These are phyloP conservation scores for Echinometra lucunter DNA, from an alignment of 53 echinoderm and acorn worm species.

Conservation along the genomic window DNA sequence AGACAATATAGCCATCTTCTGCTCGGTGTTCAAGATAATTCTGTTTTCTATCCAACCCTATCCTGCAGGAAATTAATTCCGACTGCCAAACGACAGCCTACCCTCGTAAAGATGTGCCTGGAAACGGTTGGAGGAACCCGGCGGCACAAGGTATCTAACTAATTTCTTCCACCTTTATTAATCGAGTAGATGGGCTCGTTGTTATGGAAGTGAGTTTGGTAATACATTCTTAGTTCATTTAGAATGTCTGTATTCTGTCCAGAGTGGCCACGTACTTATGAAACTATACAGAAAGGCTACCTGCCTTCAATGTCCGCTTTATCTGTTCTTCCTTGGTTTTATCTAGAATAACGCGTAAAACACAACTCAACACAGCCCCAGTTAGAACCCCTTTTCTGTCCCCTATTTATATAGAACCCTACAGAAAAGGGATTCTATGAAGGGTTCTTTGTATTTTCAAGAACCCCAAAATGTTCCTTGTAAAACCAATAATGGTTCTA, in stretches of 20 bases:
- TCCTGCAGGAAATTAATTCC: slow-evolving; percentile 17
- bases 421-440: too few relatives aligned
- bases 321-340: too few relatives aligned
- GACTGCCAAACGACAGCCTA: slow-evolving; percentile 1
- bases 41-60: neutral
- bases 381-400: too few relatives aligned
- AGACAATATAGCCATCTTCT: neutral
- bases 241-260: neutral
- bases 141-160: neutral
- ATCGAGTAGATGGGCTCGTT: neutral
- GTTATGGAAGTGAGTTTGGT: neutral
- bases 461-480: too few relatives aligned
- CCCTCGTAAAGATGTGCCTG: neutral
- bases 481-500: too few relatives aligned
- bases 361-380: too few relatives aligned
- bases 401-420: too few relatives aligned
- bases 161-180: neutral
- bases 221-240: neutral
- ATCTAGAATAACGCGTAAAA: too few relatives aligned
- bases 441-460: too few relatives aligned
- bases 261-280: too few relatives aligned
- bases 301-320: too few relatives aligned
- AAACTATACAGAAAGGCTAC: too few relatives aligned
- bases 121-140: slow-evolving; percentile 8
- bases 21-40: neutral